These are phyloP conservation scores for Charadrius vociferus DNA, from an alignment of 2,113 vertebrate species.

Conservation along the genomic window DNA sequence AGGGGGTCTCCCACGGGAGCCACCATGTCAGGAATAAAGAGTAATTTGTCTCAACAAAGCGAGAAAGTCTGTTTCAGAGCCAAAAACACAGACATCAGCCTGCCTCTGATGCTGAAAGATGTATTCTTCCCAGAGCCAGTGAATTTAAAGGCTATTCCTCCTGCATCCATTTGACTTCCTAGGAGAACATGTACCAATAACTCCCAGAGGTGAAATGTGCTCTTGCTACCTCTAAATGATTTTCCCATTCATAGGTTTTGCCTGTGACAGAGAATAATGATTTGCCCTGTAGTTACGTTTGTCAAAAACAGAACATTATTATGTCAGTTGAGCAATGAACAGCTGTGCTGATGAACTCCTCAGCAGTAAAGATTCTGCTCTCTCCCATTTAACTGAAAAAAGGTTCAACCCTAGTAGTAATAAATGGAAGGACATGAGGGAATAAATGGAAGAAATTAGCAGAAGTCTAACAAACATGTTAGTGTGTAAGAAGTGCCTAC, in stretches of 20 bases:
- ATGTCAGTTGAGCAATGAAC: conserved; percentile 49
- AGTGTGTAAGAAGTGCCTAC: neutral
- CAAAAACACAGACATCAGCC: neutral
- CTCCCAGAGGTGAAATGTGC: conserved; percentile 49
- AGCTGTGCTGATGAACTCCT: conserved; percentile 51
- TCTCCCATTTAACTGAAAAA: conserved; percentile 16
- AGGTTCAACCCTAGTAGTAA: neutral
- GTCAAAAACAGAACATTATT: conserved; percentile 48
- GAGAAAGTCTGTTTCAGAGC: neutral
- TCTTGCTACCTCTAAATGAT: conserved; percentile 31
- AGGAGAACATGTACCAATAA: neutral
- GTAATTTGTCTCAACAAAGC: neutral
- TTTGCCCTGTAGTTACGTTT: conserved; percentile 49
- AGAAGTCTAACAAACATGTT: neutral
- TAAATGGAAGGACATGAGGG: neutral
- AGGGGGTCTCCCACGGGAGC: neutral
- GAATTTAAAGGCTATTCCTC: conserved; percentile 20
- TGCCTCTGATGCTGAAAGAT: neutral
- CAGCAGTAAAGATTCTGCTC: conserved; percentile 36
- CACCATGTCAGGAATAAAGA: neutral
- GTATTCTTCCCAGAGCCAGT: neutral
- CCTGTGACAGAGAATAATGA: conserved; percentile 42
- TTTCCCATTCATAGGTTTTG: conserved; percentile 51
- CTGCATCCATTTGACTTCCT: conserved; percentile 26
- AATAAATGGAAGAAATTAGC: conserved; percentile 8